A percentile compares a stretch with the other conserved stretches of the same genome.
These are phyloP conservation scores for Dicyrtomina minuta DNA, from an alignment of 2,888 invertebrate genomes.

Conservation along the genomic window DNA sequence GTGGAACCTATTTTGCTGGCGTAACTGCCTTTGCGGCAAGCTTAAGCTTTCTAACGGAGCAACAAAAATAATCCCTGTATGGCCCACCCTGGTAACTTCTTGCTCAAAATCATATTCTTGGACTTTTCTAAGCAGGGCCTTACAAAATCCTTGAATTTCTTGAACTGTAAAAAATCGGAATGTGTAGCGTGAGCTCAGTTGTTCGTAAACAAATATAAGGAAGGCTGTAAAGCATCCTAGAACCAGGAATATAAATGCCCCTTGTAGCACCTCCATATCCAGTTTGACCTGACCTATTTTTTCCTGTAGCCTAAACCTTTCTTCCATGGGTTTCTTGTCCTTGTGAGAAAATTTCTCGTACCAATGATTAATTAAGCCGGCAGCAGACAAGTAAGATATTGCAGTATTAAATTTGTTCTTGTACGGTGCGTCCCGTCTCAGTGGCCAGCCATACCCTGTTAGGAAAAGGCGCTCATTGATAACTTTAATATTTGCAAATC, in stretches of 20 bases:
- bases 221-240: constrained; percentile 39
- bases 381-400: constrained; percentile 39
- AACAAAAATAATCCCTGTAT: background rate
- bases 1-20: too few species aligned
- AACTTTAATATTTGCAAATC: constrained; percentile 40
- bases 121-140: background rate
- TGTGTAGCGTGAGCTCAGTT: constrained; percentile 37
- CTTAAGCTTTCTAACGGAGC: background rate
- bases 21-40: too few species aligned
- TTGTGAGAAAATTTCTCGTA: constrained; percentile 34
- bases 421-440: constrained; percentile 39
- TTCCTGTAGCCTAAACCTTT: constrained; percentile 40
- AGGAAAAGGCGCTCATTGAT: constrained; percentile 47
- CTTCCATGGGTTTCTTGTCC: constrained; percentile 35
- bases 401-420: constrained; percentile 45
- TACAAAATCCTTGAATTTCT: constrained; percentile 32
- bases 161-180: constrained; percentile 41
- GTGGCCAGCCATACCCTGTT: constrained; percentile 42
- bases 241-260: constrained; percentile 48
- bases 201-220: constrained; percentile 38
- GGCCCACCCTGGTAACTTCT: constrained; percentile 3
- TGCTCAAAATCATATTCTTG: constrained; percentile 2
- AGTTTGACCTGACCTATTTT: constrained; percentile 45
- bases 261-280: constrained; percentile 45
- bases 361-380: constrained; percentile 44